Conservation (phyloP, 2,888 invertebrate genomes). For the Agonopterix subpropinquella region DNA sequence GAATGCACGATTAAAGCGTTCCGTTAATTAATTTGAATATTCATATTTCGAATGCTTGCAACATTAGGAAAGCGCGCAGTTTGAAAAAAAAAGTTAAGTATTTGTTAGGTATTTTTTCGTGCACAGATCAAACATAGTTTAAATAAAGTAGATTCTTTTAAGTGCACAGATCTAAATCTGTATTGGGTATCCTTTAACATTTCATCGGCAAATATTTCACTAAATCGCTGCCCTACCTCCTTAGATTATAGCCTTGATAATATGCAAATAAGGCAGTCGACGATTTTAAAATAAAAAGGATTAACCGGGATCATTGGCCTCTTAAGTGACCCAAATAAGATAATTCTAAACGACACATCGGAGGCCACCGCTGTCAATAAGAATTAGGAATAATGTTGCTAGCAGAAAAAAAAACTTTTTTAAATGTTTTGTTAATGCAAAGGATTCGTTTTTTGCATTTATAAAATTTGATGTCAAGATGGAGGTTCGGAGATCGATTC, state of each 20-base stretch:
- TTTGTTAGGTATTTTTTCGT: constrained; percentile 7
- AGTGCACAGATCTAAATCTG: constrained; percentile 27
- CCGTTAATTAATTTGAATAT: constrained; percentile 36
- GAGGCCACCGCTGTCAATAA: constrained; percentile 56
- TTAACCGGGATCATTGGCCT: constrained; percentile 58
- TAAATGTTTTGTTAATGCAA: not conserved
- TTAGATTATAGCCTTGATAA: constrained; percentile 63
- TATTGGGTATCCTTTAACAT: constrained; percentile 45
- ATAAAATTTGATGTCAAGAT: not conserved
- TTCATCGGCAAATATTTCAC: constrained; percentile 65
- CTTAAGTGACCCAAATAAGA: constrained; percentile 69
- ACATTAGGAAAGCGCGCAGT: constrained; percentile 1
- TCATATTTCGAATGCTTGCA: constrained; percentile 7
- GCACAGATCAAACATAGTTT: constrained; percentile 15
- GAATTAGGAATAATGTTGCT: constrained; percentile 47
- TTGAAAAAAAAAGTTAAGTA: constrained; percentile 1
- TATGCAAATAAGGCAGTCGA: constrained; percentile 61
- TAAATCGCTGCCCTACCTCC: constrained; percentile 57
- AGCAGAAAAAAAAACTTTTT: constrained; percentile 22
- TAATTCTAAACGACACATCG: constrained; percentile 49
- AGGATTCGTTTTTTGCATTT: not conserved
- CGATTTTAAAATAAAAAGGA: constrained; percentile 62
- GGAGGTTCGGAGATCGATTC: not conserved
- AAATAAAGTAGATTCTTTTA: constrained; percentile 22
- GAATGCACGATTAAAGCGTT: constrained; percentile 32